Evolutionary conservation across 2,113 vertebrate species (phyloP).

Genomic region (Phodopus roborovskii): DNA sequence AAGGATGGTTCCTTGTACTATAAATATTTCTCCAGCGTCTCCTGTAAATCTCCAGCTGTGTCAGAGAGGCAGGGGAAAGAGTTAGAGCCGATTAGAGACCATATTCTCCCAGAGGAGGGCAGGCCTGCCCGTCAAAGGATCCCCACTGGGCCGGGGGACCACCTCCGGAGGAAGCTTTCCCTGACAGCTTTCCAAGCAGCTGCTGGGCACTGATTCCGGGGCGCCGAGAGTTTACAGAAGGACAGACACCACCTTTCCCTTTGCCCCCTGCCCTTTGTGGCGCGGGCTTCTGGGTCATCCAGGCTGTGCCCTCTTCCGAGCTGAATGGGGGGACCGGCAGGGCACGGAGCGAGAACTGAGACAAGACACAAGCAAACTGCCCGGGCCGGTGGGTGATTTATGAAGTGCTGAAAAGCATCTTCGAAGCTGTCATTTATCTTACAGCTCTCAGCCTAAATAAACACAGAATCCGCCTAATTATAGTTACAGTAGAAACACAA

Average conservation of each 20-base stretch:
- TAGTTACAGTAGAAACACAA: slow-evolving; percentile 86
- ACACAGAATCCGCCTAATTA: slow-evolving; percentile 86
- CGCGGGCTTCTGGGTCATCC: background rate
- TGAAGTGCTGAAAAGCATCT: slow-evolving; percentile 91
- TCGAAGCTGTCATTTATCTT: slow-evolving; percentile 89
- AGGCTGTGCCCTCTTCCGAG: slow-evolving; percentile 33
- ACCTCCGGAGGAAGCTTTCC: slow-evolving; percentile 24
- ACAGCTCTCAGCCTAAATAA: slow-evolving; percentile 90
- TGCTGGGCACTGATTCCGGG: background rate
- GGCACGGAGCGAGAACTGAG: slow-evolving; percentile 64
- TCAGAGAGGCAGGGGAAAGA: slow-evolving; percentile 74
- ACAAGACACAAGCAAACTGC: slow-evolving; percentile 81
- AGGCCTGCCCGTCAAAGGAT: slow-evolving; percentile 65
- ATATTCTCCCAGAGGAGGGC: slow-evolving; percentile 73
- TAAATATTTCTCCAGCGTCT: slow-evolving; percentile 78
- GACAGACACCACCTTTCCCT: slow-evolving; percentile 39
- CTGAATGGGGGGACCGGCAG: background rate
- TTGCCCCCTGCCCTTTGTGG: background rate
- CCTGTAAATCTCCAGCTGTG: slow-evolving; percentile 81
- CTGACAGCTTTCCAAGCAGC: slow-evolving; percentile 51
- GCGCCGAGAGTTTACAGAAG: slow-evolving; percentile 46
- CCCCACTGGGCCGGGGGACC: slow-evolving; percentile 30
- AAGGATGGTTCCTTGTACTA: slow-evolving; percentile 37
- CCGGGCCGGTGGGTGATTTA: slow-evolving; percentile 88
- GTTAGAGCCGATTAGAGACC: slow-evolving; percentile 77